Base-by-base conservation (phyloP, 2,113 vertebrate genomes). In the Thamnaconus septentrionalis region DNA sequence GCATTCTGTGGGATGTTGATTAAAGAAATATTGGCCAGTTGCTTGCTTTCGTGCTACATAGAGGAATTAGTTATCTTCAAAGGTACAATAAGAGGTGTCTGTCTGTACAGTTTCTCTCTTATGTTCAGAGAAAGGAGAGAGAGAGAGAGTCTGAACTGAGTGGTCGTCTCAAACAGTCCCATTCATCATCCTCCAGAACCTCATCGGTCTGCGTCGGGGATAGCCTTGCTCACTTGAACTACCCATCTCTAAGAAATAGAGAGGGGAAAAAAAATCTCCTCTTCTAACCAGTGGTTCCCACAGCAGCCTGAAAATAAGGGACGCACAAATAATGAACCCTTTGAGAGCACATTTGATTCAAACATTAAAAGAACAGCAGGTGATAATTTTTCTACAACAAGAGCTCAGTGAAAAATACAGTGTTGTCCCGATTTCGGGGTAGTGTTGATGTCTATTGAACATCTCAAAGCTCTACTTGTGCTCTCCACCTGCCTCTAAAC, bases 121-220 rank as follows among this genome's bases (percentile, higher is more conserved):
- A 56, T 56, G 7, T n/a, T 46, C 9, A 50, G 5, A 50, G 9
- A n/a, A 11, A n/a, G 48, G 49, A 73, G 57, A 67, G 56, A n/a
- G 8, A 51, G 50, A 64, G 73, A 78, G 73, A 39, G 62, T 58
- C 71, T 69, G 64, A 79, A 71, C 68, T 62, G 73, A 77, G 66
- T 47, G 70, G 73, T 76, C 59, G 76, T 68, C 69, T 71, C 77
- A 77, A 80, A 76, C 79, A 84, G 63, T 48, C 64, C 62, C 87
- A 90, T 88, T 89, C 80, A 88, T 89, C 79, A 88, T 84, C 69
- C 69, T 72, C 79, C 49, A 57, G 56, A 71, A 18, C 56, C 52
- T 59, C 80, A 82, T 87, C 75, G 80, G 53, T 61, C 59, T 58
- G 54, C 53, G 67, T 88, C 83, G 80, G 64, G 67, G 73, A 76